Percentiles rank a stretch among this genome's conserved stretches.
Conservation (phyloP, 2,888 invertebrate genomes). For the Byasa hedistus region DNA sequence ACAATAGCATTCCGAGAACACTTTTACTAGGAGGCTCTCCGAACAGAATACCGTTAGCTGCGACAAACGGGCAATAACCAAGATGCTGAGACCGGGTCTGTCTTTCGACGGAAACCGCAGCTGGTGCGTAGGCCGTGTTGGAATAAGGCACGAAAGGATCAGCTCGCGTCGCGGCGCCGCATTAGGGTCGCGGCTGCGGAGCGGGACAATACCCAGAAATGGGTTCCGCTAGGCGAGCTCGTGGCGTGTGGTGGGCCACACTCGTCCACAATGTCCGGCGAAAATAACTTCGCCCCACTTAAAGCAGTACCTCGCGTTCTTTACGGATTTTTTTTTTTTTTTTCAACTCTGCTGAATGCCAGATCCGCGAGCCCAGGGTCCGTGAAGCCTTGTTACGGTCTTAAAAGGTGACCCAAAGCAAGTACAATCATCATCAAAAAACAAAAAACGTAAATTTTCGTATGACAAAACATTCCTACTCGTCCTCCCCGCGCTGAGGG, state of each 20-base stretch:
- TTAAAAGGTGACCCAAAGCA: too few species aligned
- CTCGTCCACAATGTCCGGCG: background rate
- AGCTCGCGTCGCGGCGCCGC: conserved; percentile 26
- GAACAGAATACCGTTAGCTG: conserved; percentile 67
- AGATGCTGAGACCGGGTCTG: conserved; percentile 49
- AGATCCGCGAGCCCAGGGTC: too few species aligned
- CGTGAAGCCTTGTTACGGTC: too few species aligned
- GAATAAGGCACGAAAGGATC: conserved; percentile 31
- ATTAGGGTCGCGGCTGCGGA: conserved; percentile 32
- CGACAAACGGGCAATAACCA: conserved; percentile 52
- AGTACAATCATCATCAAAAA: too few species aligned
- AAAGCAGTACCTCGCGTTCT: background rate
- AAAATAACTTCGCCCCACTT: background rate
- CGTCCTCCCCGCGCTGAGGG: too few species aligned
- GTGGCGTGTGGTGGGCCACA: too few species aligned
- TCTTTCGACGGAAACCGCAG: background rate
- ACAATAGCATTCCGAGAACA: conserved; percentile 28
- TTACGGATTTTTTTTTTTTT: too few species aligned
- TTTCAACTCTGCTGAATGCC: too few species aligned
- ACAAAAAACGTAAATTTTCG: too few species aligned
- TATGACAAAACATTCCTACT: too few species aligned
- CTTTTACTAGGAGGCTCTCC: conserved; percentile 39
- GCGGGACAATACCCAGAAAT: conserved; percentile 42
- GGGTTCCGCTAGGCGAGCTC: conserved; percentile 27
- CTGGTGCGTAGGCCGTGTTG: conserved; percentile 25